Conservation (phyloP, 2,888 invertebrate genomes). For the Aphidius colemani region DNA sequence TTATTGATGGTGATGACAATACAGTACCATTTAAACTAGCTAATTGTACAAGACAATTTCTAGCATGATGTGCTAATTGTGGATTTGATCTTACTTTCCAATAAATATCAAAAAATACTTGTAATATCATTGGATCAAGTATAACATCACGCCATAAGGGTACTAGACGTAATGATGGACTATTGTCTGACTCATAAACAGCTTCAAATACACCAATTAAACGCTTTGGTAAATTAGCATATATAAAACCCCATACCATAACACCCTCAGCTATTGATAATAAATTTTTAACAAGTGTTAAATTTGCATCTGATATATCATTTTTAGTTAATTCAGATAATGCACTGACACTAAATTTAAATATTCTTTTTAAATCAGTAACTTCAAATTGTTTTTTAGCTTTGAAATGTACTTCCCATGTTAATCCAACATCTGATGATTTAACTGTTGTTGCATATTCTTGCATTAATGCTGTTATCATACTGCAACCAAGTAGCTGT, state of each 20-base stretch:
- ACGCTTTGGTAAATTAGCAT: conserved; percentile 69
- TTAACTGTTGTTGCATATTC: conserved; percentile 86
- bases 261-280: conserved; percentile 80
- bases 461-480: conserved; percentile 82
- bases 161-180: conserved; percentile 68
- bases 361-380: conserved; percentile 78
- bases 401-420: conserved; percentile 85
- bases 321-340: conserved; percentile 66
- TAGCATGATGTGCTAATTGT: conserved; percentile 75
- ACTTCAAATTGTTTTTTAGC: conserved; percentile 85
- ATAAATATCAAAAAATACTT: conserved; percentile 83
- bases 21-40: conserved; percentile 71
- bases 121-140: conserved; percentile 73
- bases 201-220: conserved; percentile 74
- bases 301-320: conserved; percentile 63
- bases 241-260: conserved; percentile 81
- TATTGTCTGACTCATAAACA: conserved; percentile 69
- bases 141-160: conserved; percentile 77
- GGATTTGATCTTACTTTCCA: conserved; percentile 79
- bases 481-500: conserved; percentile 83
- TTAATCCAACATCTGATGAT: conserved; percentile 83
- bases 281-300: conserved; percentile 70
- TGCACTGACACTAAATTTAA: conserved; percentile 72
- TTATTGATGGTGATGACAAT: conserved; percentile 60
- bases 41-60: conserved; percentile 83